Conservation (phyloP, 2,113 vertebrate genomes). For the Apeltes quadracus region DNA sequence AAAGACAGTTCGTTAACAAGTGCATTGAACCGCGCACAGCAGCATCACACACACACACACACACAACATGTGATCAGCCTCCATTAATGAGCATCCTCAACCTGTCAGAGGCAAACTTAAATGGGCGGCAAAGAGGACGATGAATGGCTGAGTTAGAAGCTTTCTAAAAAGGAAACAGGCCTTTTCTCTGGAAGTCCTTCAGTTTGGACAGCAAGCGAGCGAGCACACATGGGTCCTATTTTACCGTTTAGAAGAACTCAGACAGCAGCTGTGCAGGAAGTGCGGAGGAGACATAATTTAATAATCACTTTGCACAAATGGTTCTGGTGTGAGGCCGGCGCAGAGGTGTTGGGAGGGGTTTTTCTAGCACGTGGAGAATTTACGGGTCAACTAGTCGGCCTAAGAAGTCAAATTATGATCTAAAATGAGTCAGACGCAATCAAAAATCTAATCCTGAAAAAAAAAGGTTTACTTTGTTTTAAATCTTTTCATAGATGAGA, state of each 20-base stretch:
- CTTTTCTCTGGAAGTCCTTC: slow-evolving; percentile 25
- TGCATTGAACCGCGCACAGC: slow-evolving; percentile 1
- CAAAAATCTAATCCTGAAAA: neutral
- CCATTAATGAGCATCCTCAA: neutral
- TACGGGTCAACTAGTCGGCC: neutral
- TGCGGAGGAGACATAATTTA: slow-evolving; percentile 47
- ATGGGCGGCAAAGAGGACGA: neutral
- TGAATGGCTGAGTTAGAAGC: neutral
- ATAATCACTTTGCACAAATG: slow-evolving; percentile 33
- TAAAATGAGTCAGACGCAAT: neutral
- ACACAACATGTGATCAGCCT: neutral
- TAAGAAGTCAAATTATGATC: neutral
- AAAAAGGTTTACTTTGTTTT: slow-evolving; percentile 25
- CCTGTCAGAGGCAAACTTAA: neutral
- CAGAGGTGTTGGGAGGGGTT: slow-evolving; percentile 10
- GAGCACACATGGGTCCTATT: slow-evolving; percentile 66
- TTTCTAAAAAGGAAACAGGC: slow-evolving; percentile 16
- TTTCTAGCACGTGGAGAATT: slow-evolving; percentile 13
- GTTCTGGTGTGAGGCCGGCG: slow-evolving; percentile 15
- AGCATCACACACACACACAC: neutral
- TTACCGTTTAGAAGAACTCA: slow-evolving; percentile 25
- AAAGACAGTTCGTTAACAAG: slow-evolving; percentile 4
- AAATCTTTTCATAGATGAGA: slow-evolving; percentile 3
- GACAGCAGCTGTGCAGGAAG: slow-evolving; percentile 69
- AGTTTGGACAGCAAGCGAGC: slow-evolving; percentile 34